phyloP scores from a whole-genome alignment of 2,888 invertebrate genomes.

The Eretmocerus hayati region DNA sequence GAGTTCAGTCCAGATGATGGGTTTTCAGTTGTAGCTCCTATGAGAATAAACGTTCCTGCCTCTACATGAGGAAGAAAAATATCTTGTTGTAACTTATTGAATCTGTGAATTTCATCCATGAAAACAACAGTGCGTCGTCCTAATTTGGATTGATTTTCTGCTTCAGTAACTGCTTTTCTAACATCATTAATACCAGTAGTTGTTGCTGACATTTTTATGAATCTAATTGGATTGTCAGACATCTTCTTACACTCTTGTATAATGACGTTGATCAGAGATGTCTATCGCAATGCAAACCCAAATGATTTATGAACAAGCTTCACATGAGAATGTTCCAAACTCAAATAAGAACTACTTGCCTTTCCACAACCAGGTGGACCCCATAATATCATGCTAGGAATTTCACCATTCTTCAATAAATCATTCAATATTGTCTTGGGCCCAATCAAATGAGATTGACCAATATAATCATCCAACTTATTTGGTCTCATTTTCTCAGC shows the following conservation, averaged over 20 bases:
- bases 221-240: constrained; percentile 52
- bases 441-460: constrained; percentile 66
- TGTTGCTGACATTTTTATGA: constrained; percentile 69
- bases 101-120: constrained; percentile 83
- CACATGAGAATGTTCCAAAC: background rate
- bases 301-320: background rate
- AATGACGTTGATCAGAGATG: constrained; percentile 68
- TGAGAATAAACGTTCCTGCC: constrained; percentile 67
- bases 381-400: constrained; percentile 80
- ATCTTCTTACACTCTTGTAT: constrained; percentile 60
- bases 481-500: constrained; percentile 68
- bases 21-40: constrained; percentile 83
- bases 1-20: constrained; percentile 80
- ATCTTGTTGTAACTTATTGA: constrained; percentile 80
- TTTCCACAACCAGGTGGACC: constrained; percentile 84
- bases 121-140: constrained; percentile 68
- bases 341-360: constrained; percentile 45
- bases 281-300: too few relatives aligned
- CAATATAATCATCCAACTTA: constrained; percentile 59
- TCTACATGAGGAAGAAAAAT: constrained; percentile 74
- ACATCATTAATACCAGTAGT: constrained; percentile 71
- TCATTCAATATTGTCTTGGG: constrained; percentile 58
- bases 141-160: constrained; percentile 64
- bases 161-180: constrained; percentile 63
- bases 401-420: constrained; percentile 59